Percentiles rank a stretch among this genome's conserved stretches.
Conservation (phyloP, 2,113 vertebrate genomes). For the Shinisaurus crocodilurus region DNA sequence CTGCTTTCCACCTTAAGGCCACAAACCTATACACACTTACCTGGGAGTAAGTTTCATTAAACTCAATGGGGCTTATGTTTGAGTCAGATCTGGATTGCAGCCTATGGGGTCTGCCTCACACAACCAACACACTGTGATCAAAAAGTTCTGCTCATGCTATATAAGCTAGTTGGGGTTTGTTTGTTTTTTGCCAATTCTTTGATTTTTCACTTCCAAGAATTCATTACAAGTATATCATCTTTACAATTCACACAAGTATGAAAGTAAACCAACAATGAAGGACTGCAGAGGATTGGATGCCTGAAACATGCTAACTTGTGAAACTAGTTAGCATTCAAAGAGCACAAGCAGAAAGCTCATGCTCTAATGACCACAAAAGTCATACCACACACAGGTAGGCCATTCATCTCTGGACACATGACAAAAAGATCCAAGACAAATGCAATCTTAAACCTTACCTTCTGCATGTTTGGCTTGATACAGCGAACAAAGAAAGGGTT, state of each 20-base stretch:
- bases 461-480: slow-evolving; percentile 95
- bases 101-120: neutral
- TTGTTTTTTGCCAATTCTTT: neutral
- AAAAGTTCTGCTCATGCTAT: slow-evolving; percentile 10
- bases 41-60: neutral
- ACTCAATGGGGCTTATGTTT: neutral
- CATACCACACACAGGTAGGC: neutral
- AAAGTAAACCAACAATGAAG: neutral
- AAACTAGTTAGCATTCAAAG: neutral
- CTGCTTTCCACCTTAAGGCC: neutral
- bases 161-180: neutral
- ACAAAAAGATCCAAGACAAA: neutral
- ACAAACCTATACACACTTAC: neutral
- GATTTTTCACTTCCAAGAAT: neutral
- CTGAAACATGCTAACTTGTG: neutral
- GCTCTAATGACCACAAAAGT: neutral
- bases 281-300: neutral
- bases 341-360: neutral
- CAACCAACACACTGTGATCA: rapidly evolving
- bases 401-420: neutral
- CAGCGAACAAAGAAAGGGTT: slow-evolving; percentile 96
- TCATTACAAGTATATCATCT: neutral
- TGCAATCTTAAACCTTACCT: slow-evolving; percentile 79
- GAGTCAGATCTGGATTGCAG: neutral
- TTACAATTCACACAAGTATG: neutral